Conservation (phyloP, 2,797 vertebrate species). For the Ceryle rudis region DNA sequence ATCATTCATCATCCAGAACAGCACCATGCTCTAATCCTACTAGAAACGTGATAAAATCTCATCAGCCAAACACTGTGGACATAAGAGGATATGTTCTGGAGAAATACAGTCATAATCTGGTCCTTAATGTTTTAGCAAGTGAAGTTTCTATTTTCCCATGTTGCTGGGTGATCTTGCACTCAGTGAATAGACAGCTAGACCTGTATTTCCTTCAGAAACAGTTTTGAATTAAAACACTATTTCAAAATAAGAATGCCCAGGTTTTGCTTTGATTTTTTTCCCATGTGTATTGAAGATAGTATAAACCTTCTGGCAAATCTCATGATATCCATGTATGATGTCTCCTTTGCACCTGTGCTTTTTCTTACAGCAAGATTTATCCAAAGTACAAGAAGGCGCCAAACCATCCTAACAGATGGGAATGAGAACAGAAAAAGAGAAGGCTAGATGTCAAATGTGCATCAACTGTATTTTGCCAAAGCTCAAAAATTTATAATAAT, state of each 20-base stretch:
- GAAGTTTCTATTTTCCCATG: neutral
- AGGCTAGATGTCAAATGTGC: neutral
- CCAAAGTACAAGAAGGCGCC: neutral
- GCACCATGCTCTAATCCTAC: neutral
- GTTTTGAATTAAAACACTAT: neutral
- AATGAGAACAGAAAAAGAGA: neutral
- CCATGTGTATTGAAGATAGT: neutral
- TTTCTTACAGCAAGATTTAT: neutral
- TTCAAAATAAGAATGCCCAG: neutral
- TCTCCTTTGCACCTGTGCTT: neutral
- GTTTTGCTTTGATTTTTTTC: neutral
- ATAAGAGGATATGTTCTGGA: neutral
- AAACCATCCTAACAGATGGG: neutral
- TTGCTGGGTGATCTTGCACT: neutral
- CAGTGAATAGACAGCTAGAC: neutral
- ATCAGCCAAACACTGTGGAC: neutral
- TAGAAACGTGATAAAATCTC: neutral
- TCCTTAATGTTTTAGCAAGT: neutral
- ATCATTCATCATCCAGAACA: neutral
- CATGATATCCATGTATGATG: neutral
- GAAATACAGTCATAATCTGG: neutral
- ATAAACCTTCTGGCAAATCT: neutral
- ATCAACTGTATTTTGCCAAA: neutral
- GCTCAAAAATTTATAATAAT: neutral
- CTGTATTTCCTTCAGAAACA: neutral